Conservation (phyloP, 1,140 invertebrate species). For the Anoplolepis gracilipes region DNA sequence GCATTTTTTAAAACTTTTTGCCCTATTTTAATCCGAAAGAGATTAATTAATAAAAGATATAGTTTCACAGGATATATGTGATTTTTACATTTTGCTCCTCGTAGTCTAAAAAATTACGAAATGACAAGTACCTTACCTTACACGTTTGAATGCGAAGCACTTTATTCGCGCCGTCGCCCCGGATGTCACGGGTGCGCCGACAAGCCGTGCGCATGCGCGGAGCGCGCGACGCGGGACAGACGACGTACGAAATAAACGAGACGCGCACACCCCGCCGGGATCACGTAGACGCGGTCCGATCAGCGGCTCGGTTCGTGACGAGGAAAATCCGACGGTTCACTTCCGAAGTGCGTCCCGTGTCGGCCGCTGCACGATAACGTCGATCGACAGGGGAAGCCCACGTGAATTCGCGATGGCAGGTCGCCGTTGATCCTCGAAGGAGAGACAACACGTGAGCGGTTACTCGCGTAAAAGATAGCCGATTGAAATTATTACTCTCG, state of each 20-base stretch:
- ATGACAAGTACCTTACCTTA: too few relatives aligned
- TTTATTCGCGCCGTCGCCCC: neutral
- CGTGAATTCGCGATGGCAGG: constrained; percentile 26
- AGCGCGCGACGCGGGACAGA: constrained; percentile 79
- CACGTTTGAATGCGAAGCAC: neutral
- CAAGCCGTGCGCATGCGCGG: constrained; percentile 28
- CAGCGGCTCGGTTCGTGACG: constrained; percentile 72
- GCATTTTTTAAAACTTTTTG: neutral
- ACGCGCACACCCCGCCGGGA: constrained; percentile 38
- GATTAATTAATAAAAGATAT: too few relatives aligned
- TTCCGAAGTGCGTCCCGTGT: constrained; percentile 7
- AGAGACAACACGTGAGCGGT: neutral
- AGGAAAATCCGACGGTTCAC: constrained; percentile 35
- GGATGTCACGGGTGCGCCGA: neutral
- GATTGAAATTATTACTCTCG: constrained; percentile 5
- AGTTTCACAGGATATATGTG: neutral
- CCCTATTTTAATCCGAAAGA: neutral
- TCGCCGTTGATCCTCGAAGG: neutral
- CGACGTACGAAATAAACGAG: constrained; percentile 83
- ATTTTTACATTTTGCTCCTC: too few relatives aligned
- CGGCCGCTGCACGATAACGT: constrained; percentile 8
- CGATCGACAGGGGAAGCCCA: neutral
- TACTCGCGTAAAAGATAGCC: neutral
- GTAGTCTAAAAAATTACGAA: too few relatives aligned
- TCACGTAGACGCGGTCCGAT: constrained; percentile 64